Conservation (phyloP, 2,888 invertebrate species). For the Eupithecia abbreviata region DNA sequence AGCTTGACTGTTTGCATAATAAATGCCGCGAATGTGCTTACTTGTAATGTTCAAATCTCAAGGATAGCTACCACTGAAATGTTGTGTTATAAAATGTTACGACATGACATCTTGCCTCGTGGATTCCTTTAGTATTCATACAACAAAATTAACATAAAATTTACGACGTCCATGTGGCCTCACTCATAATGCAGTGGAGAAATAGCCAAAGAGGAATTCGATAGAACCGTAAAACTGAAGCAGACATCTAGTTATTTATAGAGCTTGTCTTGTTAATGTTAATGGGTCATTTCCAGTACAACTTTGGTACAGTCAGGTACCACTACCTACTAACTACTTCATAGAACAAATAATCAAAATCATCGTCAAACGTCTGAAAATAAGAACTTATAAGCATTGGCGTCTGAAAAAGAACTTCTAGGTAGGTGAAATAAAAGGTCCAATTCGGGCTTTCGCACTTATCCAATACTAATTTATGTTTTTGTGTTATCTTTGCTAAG, state of each 20-base stretch:
- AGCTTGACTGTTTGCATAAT: constrained; percentile 38
- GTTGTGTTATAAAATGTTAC: constrained; percentile 38
- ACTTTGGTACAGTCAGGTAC: neutral
- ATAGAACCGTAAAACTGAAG: constrained; percentile 25
- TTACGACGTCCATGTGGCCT: constrained; percentile 38
- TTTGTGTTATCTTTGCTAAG: neutral
- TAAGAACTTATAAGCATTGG: too few species aligned
- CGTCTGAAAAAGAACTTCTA: too few species aligned
- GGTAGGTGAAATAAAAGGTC: too few species aligned
- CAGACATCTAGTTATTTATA: constrained; percentile 12
- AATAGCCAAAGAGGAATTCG: constrained; percentile 33
- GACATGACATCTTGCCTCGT: constrained; percentile 38
- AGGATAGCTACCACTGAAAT: constrained; percentile 27
- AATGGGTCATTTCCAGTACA: constrained; percentile 12
- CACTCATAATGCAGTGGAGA: constrained; percentile 28
- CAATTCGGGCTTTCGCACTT: too few species aligned
- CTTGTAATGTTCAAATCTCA: constrained; percentile 36
- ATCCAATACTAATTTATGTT: too few species aligned
- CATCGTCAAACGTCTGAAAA: too few species aligned
- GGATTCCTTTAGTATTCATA: constrained; percentile 36
- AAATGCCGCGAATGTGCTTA: constrained; percentile 33
- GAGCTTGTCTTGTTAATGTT: constrained; percentile 20
- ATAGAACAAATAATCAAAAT: too few species aligned
- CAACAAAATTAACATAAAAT: constrained; percentile 43
- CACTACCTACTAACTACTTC: too few species aligned